Evolutionary conservation across 2,888 invertebrate species (phyloP), one percentile per base, ranked within the genome.

Genomic region (Platycheirus rosarum): DNA sequence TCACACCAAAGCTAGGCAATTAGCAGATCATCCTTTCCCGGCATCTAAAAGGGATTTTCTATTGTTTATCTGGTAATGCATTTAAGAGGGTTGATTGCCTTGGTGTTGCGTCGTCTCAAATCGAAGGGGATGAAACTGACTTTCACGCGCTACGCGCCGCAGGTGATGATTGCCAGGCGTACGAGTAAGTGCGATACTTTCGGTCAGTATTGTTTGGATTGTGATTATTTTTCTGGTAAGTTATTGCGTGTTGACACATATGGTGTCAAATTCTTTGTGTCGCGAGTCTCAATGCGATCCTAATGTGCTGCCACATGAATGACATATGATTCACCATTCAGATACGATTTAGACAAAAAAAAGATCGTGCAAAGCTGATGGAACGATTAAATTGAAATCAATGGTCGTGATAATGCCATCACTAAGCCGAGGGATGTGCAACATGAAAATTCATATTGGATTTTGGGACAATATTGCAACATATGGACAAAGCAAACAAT

Each of bases 201-300:
- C 82, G 89, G 89, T 87, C 89, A 89, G n/a, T n/a, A 90, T 90
- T 89, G 89, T 88, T 89, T 89, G 88, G 88, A 89, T 88, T 89
- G 88, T 88, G 88, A 89, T 89, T 90, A 89, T 88, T 89, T n/a
- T 89, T 87, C 88, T 89, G 89, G 90, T 90, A 88, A 90, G 88
- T 90, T 90, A 90, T 90, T 90, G 90, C 90, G 89, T 90, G 90
- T 90, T 90, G 89, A 89, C 90, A 90, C 90, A 90, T 90, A 90
- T 90, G 90, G 90, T 90, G 89, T 89, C 88, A 89, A 89, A 89
- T 89, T 84, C 82, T 85, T 84, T 74, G 78, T 53, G 18, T 18
- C 63, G 46, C 62, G 37, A 11, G 37, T 20, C 18, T 44, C 66
- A 78, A 84, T 84, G 35, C 46, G 37, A 32, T 78, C 62, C 5